These are phyloP conservation scores for Acleris cristana DNA, from an alignment of 2,888 invertebrate species.

Conservation along the genomic window DNA sequence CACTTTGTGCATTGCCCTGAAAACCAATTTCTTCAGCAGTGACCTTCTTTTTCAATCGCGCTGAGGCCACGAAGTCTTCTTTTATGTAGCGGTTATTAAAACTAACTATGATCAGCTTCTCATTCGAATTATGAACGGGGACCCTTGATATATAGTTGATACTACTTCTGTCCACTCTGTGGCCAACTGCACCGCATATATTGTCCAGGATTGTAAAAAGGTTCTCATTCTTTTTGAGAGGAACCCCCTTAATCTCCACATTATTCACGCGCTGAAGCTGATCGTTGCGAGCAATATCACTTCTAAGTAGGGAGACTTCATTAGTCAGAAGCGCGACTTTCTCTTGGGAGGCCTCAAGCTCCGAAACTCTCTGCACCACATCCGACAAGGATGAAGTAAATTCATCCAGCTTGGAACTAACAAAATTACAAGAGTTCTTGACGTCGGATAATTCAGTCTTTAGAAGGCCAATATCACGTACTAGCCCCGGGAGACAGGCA, in stretches of 20 bases:
- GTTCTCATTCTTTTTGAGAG: constrained; percentile 8
- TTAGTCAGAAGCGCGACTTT: background rate
- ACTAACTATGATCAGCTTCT: too few relatives aligned
- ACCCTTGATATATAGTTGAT: too few relatives aligned
- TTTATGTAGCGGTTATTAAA: too few relatives aligned
- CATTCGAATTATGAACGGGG: too few relatives aligned
- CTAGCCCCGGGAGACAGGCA: constrained; percentile 3
- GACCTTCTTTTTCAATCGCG: too few relatives aligned
- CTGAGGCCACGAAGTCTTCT: too few relatives aligned
- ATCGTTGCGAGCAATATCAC: background rate
- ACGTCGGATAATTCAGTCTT: constrained; percentile 1
- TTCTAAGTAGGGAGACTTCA: background rate
- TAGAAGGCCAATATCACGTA: background rate
- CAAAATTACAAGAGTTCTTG: constrained; percentile 3
- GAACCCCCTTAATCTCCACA: constrained; percentile 7
- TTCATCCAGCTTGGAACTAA: background rate
- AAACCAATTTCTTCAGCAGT: too few relatives aligned
- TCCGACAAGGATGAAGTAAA: background rate
- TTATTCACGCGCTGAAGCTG: constrained; percentile 3
- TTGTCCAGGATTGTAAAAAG: background rate
- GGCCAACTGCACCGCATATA: background rate
- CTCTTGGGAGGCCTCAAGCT: background rate
- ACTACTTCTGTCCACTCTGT: too few relatives aligned
- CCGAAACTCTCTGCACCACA: background rate
- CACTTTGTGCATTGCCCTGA: too few relatives aligned